Conservation (phyloP, 2,797 vertebrate species). For the Novumbra hubbsi region DNA sequence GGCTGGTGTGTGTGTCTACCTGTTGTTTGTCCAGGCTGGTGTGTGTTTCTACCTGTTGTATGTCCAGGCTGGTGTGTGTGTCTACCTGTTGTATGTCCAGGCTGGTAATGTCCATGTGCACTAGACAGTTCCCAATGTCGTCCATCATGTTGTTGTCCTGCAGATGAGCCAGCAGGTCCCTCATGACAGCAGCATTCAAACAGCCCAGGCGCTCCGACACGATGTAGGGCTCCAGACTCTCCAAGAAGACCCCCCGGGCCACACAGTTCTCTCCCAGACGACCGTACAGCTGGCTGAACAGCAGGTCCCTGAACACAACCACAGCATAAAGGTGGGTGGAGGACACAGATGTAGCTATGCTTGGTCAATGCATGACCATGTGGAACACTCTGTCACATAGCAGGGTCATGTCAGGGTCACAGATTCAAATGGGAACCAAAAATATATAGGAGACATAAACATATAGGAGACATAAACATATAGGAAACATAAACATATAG, state of each 20-base stretch:
- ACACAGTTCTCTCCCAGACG: slow-evolving; percentile 90
- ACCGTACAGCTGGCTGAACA: slow-evolving; percentile 90
- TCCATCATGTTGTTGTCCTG: slow-evolving; percentile 91
- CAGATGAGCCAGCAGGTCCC: slow-evolving; percentile 91
- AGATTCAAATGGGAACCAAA: too few species aligned
- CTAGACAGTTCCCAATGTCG: slow-evolving; percentile 91
- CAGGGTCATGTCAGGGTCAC: too few species aligned
- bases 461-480: too few species aligned
- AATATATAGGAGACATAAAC: too few species aligned
- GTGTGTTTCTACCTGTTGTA: too few species aligned
- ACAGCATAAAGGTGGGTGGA: too few species aligned
- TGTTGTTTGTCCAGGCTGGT: slow-evolving; percentile 96
- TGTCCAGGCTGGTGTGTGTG: too few species aligned
- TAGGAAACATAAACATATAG: too few species aligned
- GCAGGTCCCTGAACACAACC: slow-evolving; percentile 77
- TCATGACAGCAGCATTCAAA: slow-evolving; percentile 91
- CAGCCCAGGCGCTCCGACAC: slow-evolving; percentile 87
- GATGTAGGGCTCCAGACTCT: slow-evolving; percentile 91
- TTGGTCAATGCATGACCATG: too few species aligned
- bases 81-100: slow-evolving; percentile 93
- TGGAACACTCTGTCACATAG: too few species aligned
- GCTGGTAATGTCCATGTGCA: slow-evolving; percentile 96
- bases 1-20: slow-evolving; percentile 60
- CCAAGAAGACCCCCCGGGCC: slow-evolving; percentile 90
- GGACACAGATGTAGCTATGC: too few species aligned